phyloP scores from a whole-genome alignment of 2,888 invertebrate genomes.

The Trichacis sp. region DNA sequence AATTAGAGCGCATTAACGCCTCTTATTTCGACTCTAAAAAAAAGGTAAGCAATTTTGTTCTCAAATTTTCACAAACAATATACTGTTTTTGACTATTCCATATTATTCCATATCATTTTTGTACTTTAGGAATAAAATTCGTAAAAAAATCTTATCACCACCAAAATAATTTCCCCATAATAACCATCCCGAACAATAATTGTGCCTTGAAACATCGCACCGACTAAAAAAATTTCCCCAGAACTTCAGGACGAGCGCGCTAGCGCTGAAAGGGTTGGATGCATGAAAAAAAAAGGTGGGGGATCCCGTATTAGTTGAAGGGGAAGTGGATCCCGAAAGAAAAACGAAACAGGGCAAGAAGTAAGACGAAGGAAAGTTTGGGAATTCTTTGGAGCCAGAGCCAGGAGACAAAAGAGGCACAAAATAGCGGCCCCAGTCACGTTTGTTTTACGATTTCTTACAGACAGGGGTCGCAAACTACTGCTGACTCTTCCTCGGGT shows the following conservation, averaged over 20 bases:
- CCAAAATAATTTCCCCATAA: too few relatives aligned
- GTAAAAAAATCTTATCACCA: too few relatives aligned
- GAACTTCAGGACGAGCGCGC: slow-evolving; percentile 14
- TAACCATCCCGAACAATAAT: too few relatives aligned
- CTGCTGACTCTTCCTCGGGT: slow-evolving; percentile 28
- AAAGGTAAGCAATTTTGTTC: too few relatives aligned
- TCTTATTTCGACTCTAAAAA: too few relatives aligned
- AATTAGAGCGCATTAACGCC: too few relatives aligned
- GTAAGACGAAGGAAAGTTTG: slow-evolving; percentile 51
- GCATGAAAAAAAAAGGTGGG: not conserved
- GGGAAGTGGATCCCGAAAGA: slow-evolving; percentile 14
- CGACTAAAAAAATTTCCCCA: slow-evolving; percentile 19
- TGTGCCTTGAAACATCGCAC: slow-evolving; percentile 9
- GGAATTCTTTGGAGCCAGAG: slow-evolving; percentile 58
- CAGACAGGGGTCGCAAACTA: slow-evolving; percentile 28
- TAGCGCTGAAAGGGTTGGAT: slow-evolving; percentile 4
- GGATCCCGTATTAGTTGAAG: slow-evolving; percentile 14
- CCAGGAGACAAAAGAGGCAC: slow-evolving; percentile 50
- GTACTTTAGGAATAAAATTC: too few relatives aligned
- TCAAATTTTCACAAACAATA: too few relatives aligned
- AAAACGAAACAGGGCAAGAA: slow-evolving; percentile 28
- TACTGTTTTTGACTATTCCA: too few relatives aligned
- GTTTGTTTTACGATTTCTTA: slow-evolving; percentile 64
- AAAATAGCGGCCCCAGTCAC: slow-evolving; percentile 60
- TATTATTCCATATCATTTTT: too few relatives aligned